These are phyloP conservation scores for Tragopan temminckii DNA, from an alignment of 2,797 vertebrate genomes.

Conservation along the genomic window DNA sequence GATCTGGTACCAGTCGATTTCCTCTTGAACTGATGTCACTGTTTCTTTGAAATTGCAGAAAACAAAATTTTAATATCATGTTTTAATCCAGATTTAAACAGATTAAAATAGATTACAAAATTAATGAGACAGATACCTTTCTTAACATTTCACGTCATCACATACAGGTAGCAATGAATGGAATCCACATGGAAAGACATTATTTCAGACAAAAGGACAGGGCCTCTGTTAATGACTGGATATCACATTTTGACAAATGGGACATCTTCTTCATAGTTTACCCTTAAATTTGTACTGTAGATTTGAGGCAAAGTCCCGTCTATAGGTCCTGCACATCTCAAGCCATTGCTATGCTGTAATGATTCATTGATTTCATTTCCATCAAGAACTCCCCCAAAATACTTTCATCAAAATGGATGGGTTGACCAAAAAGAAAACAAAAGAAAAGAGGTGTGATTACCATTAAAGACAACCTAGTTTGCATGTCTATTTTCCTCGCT, in stretches of 20 bases:
- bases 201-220: slow-evolving; percentile 69
- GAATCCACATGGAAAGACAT: slow-evolving; percentile 53
- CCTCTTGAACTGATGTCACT: background rate
- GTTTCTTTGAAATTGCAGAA: background rate
- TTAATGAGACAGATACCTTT: slow-evolving; percentile 1
- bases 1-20: background rate
- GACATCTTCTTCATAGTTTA: slow-evolving; percentile 80
- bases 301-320: slow-evolving; percentile 86
- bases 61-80: background rate
- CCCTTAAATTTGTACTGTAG: slow-evolving; percentile 85
- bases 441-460: slow-evolving; percentile 67
- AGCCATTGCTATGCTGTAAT: slow-evolving; percentile 83
- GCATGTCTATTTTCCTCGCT: slow-evolving; percentile 51
- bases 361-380: slow-evolving; percentile 85
- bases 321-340: slow-evolving; percentile 82
- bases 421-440: slow-evolving; percentile 74
- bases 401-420: slow-evolving; percentile 82
- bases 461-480: slow-evolving; percentile 40
- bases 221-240: slow-evolving; percentile 63
- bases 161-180: slow-evolving; percentile 66
- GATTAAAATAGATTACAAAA: background rate
- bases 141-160: slow-evolving; percentile 59
- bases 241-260: slow-evolving; percentile 73
- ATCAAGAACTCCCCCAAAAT: slow-evolving; percentile 83
- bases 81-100: background rate